phyloP scores from a whole-genome alignment of 1,140 invertebrate genomes.

The Cylas formicarius region DNA sequence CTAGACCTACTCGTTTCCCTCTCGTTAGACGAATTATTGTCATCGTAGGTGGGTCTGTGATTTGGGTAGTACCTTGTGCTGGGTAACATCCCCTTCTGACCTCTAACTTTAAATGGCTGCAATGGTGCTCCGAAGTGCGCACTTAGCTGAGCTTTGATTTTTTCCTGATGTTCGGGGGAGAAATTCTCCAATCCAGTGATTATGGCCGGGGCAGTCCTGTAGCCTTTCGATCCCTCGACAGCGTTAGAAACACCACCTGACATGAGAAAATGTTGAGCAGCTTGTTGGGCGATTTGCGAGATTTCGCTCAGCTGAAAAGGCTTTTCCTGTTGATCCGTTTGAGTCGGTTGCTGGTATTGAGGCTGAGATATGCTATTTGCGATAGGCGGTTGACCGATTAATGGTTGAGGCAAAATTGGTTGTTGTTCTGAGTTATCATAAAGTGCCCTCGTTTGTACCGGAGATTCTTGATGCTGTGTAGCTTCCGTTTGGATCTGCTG shows the following conservation, averaged over 20 bases:
- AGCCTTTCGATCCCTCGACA: not conserved
- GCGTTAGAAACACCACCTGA: slow-evolving; percentile 5
- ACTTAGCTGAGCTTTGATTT: slow-evolving; percentile 37
- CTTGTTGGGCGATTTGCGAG: slow-evolving; percentile 29
- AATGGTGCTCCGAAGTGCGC: slow-evolving; percentile 31
- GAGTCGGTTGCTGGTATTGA: slow-evolving; percentile 4
- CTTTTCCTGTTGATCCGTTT: slow-evolving; percentile 13
- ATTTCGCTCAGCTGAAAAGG: slow-evolving; percentile 21
- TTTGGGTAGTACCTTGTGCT: too few species aligned
- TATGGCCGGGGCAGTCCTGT: slow-evolving; percentile 31
- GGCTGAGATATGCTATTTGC: slow-evolving; percentile 3
- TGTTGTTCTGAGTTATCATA: slow-evolving; percentile 6
- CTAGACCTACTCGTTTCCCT: too few species aligned
- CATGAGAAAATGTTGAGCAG: slow-evolving; percentile 29
- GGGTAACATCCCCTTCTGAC: too few species aligned
- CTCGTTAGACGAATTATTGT: too few species aligned
- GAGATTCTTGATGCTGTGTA: slow-evolving; percentile 4
- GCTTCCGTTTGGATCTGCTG: slow-evolving; percentile 10
- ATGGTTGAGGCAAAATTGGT: not conserved
- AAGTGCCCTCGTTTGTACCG: slow-evolving; percentile 2
- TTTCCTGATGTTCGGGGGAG: slow-evolving; percentile 37
- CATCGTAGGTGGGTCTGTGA: too few species aligned
- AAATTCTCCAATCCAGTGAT: slow-evolving; percentile 40
- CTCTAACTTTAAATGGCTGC: slow-evolving; percentile 13
- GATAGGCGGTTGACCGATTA: slow-evolving; percentile 5